Evolutionary conservation across 2,113 vertebrate species (phyloP).

Genomic region (Nerophis lumbriciformis): DNA sequence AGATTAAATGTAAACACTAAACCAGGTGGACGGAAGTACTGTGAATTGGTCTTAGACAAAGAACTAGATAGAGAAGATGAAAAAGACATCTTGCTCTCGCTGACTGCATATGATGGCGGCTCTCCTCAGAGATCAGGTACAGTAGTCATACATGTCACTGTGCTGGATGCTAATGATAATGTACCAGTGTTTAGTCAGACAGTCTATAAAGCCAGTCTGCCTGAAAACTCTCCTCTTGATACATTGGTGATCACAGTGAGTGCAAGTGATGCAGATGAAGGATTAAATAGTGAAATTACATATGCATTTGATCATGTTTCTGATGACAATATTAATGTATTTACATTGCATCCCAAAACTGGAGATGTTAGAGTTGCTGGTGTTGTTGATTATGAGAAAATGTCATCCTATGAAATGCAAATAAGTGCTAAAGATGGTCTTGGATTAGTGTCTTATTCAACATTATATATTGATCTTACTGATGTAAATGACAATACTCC

Average conservation of each 20-base stretch:
- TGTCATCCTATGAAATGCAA: slow-evolving; percentile 33
- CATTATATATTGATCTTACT: slow-evolving; percentile 59
- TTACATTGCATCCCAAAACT: slow-evolving; percentile 29
- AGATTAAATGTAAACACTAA: slow-evolving; percentile 46
- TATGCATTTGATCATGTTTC: slow-evolving; percentile 50
- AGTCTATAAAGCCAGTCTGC: slow-evolving; percentile 48
- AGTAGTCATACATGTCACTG: slow-evolving; percentile 2
- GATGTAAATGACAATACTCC: slow-evolving; percentile 75
- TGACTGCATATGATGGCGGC: slow-evolving; percentile 66
- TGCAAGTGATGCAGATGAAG: slow-evolving; percentile 69
- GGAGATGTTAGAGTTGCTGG: slow-evolving; percentile 40
- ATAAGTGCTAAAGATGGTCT: slow-evolving; percentile 68
- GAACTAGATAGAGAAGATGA: slow-evolving; percentile 47
- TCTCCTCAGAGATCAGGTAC: slow-evolving; percentile 35
- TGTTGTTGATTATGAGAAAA: slow-evolving; percentile 46
- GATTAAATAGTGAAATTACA: slow-evolving; percentile 40
- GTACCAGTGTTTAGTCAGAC: slow-evolving; percentile 55
- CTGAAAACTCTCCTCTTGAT: slow-evolving; percentile 52
- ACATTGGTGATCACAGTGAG: slow-evolving; percentile 60
- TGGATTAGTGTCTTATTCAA: slow-evolving; percentile 56
- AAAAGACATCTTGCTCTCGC: slow-evolving; percentile 27
- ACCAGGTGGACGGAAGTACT: slow-evolving; percentile 48
- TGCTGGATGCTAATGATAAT: slow-evolving; percentile 67
- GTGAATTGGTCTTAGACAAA: slow-evolving; percentile 50
- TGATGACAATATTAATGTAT: slow-evolving; percentile 15